phyloP scores from a whole-genome alignment of 2,113 vertebrate species.

The Leiothrix lutea region DNA sequence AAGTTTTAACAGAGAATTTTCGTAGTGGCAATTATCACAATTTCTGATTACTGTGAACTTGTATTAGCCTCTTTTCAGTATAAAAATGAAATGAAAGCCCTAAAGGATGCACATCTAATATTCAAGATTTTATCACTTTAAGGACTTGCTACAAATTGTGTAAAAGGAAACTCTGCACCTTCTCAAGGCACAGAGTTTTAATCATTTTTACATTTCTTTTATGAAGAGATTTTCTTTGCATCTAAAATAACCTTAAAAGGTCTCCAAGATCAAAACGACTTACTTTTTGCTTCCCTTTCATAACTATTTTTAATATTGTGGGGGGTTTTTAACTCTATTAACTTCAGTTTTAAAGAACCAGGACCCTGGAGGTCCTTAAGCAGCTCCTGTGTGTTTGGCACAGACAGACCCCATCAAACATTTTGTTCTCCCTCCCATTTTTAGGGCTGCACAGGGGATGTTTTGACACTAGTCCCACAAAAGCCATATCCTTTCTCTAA shows the following conservation, averaged over 20 bases:
- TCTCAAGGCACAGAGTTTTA: conserved; percentile 37
- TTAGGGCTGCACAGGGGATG: not conserved
- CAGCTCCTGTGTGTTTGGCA: not conserved
- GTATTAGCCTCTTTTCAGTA: conserved; percentile 41
- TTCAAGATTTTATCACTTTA: conserved; percentile 58
- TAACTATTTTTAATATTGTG: conserved; percentile 29
- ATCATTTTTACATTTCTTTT: conserved; percentile 63
- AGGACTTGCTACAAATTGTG: conserved; percentile 55
- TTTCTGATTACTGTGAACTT: conserved; percentile 59
- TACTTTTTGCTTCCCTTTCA: conserved; percentile 40
- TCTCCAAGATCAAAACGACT: conserved; percentile 51
- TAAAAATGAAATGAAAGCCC: conserved; percentile 59
- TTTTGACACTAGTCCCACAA: not conserved
- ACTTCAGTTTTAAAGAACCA: not conserved
- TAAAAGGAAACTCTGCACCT: conserved; percentile 59
- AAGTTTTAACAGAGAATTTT: conserved; percentile 18
- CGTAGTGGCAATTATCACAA: conserved; percentile 35
- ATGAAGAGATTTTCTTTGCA: conserved; percentile 53
- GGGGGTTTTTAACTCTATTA: not conserved
- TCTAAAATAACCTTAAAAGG: conserved; percentile 50
- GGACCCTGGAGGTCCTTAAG: not conserved
- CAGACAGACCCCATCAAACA: not conserved
- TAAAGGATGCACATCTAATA: conserved; percentile 56
- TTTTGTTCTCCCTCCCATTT: not conserved
- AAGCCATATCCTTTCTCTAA: not conserved